Evolutionary conservation across 1,140 invertebrate species (phyloP).

Genomic region (Drosophila rufa): DNA sequence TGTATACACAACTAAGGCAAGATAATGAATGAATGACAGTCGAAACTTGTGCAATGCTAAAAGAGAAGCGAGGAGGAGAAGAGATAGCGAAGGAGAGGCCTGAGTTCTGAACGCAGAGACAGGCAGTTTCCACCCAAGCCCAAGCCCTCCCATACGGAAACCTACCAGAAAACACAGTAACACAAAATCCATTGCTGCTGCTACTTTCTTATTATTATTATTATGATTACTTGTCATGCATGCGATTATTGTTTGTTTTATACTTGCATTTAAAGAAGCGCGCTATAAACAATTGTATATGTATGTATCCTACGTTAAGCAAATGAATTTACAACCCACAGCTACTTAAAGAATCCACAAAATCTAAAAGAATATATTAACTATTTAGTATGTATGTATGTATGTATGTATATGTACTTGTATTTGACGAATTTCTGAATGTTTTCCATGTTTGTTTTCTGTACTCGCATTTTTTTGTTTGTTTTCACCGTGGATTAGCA

Average conservation of each 20-base stretch:
- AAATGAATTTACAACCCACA: conserved; percentile 55
- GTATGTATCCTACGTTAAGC: conserved; percentile 72
- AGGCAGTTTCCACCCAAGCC: conserved; percentile 28
- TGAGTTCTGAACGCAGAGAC: conserved; percentile 22
- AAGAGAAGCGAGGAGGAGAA: conserved; percentile 4
- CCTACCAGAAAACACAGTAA: conserved; percentile 15
- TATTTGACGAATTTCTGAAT: conserved; percentile 31
- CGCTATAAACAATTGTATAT: conserved; percentile 65
- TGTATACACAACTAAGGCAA: conserved; percentile 44
- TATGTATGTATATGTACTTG: conserved; percentile 23
- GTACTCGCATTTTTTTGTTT: conserved; percentile 9
- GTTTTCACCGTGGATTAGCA: conserved; percentile 19
- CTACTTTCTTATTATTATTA: conserved; percentile 61
- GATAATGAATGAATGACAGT: conserved; percentile 37
- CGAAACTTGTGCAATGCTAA: conserved; percentile 77
- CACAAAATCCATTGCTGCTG: conserved; percentile 66
- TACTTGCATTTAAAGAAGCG: conserved; percentile 73
- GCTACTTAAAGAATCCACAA: conserved; percentile 39
- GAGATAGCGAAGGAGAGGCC: conserved; percentile 30
- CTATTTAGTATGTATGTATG: conserved; percentile 32
- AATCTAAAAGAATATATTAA: conserved; percentile 23
- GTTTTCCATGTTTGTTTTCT: conserved; percentile 34
- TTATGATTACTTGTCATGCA: conserved; percentile 51
- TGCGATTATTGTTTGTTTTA: conserved; percentile 75
- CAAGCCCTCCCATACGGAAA: conserved; percentile 27